Evolutionary conservation across 1,140 invertebrate species (phyloP), one percentile per base, ranked within the genome.

Genomic region (Pissodes strobi): DNA sequence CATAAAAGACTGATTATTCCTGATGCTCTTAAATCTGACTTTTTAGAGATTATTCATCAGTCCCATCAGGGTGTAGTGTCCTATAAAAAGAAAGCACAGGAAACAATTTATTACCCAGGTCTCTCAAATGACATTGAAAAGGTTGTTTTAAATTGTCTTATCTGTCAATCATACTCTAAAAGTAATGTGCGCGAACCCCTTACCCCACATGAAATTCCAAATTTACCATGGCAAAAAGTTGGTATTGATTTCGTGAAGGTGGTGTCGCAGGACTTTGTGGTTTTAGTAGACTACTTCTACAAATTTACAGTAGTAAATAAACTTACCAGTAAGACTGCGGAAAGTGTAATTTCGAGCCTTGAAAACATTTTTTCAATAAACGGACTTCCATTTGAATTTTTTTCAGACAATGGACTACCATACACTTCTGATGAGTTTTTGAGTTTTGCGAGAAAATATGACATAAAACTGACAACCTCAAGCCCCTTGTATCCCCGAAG

Each of bases 181-280:
- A 5, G 4, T 5, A 27, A 27, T 27, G 9, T 27, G 25, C 25
- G 25, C 9, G 25, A 27, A 27, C 25, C 25, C 25, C 9, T 27
- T 5, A 27, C 3, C 9, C 25, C 22, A n/a, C 25, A 15, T 4
- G 27, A 52, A 6, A 30, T 27, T 15, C 12, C 25, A 5, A 23
- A 52, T n/a, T 22, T 52, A 21, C 48, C 22, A 10, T 52, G 48
- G 48, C 18, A 17, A 13, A 52, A 52, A 52, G 6, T 52, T 15
- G 48, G 22, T n/a, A 30, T 52, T 8, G 13, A n/a, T 17, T 27
- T 52, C 10, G 5, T 52, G 1, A n/a, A 25, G 10, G 21, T 34
- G 5, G 25, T 22, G 12, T 10, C 17, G 15, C 18, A 34, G 30
- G 15, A 30, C 18, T 52, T 27, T 52, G 22, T 34, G 22, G 12